phyloP scores from a whole-genome alignment of 1,140 invertebrate species.

The Dreissena rostriformis region DNA sequence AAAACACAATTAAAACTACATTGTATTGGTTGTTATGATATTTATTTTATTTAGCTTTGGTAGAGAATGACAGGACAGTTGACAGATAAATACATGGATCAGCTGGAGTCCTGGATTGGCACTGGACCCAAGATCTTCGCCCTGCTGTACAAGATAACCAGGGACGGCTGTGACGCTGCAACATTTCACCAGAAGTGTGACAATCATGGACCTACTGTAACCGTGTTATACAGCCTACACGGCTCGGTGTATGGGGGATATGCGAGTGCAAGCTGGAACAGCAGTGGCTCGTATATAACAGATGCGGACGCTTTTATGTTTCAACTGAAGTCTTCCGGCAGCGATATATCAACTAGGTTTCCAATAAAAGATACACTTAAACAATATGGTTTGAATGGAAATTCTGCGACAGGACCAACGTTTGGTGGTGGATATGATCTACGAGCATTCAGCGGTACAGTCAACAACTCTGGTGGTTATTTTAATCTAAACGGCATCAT shows the following conservation, averaged over 20 bases:
- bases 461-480: neutral
- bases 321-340: constrained; percentile 25
- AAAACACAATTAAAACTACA: too few relatives aligned
- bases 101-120: constrained; percentile 44
- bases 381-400: neutral
- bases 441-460: constrained; percentile 12
- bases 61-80: constrained; percentile 14
- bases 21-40: too few relatives aligned
- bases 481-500: constrained; percentile 18
- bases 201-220: constrained; percentile 57
- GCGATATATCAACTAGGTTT: constrained; percentile 17
- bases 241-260: too few relatives aligned
- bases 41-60: too few relatives aligned
- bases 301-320: constrained; percentile 47
- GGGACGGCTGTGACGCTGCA: constrained; percentile 40
- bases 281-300: too few relatives aligned
- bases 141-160: constrained; percentile 42
- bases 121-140: constrained; percentile 29
- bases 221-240: too few relatives aligned
- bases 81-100: constrained; percentile 13
- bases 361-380: constrained; percentile 1
- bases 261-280: too few relatives aligned
- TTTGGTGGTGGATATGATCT: constrained; percentile 52
- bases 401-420: constrained; percentile 25
- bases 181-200: constrained; percentile 59